phyloP scores from a whole-genome alignment of 2,888 invertebrate species.

The Aquatica leii region DNA sequence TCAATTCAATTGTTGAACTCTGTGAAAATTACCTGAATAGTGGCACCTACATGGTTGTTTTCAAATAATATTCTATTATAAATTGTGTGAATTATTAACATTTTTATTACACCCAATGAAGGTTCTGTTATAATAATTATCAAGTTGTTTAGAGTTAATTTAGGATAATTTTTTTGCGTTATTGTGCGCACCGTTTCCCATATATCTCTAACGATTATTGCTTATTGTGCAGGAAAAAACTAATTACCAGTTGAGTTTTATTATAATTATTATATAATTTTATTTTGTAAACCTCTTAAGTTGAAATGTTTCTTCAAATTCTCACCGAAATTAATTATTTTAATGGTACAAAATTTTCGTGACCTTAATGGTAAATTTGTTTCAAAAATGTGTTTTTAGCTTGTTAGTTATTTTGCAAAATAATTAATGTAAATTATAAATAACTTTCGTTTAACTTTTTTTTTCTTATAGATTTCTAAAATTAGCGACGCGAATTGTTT shows the following conservation, averaged over 20 bases:
- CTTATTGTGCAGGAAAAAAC: conserved; percentile 11
- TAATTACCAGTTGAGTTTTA: conserved; percentile 7
- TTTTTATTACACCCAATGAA: conserved; percentile 28
- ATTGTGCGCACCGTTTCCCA: conserved; percentile 23
- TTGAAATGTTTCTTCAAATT: not conserved
- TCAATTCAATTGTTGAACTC: conserved; percentile 25
- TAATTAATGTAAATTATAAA: conserved; percentile 12
- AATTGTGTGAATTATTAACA: conserved; percentile 30
- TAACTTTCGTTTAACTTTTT: conserved; percentile 36
- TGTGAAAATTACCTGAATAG: conserved; percentile 22
- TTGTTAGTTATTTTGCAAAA: not conserved
- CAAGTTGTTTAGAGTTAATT: conserved; percentile 28
- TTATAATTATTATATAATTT: conserved; percentile 3
- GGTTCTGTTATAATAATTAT: conserved; percentile 33
- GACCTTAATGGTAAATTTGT: not conserved
- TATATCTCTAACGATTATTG: conserved; percentile 8
- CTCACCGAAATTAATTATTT: not conserved
- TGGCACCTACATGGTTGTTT: conserved; percentile 16
- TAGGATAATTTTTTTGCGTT: conserved; percentile 18
- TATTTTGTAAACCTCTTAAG: conserved; percentile 10
- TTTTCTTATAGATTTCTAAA: conserved; percentile 46
- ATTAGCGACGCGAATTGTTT: conserved; percentile 48
- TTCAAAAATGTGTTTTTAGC: not conserved
- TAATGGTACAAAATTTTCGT: not conserved
- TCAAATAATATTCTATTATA: conserved; percentile 24